A percentile compares a stretch with the other conserved stretches of the same genome.
These are phyloP conservation scores for Pampus argenteus DNA, from an alignment of 2,797 vertebrate genomes.

Conservation along the genomic window DNA sequence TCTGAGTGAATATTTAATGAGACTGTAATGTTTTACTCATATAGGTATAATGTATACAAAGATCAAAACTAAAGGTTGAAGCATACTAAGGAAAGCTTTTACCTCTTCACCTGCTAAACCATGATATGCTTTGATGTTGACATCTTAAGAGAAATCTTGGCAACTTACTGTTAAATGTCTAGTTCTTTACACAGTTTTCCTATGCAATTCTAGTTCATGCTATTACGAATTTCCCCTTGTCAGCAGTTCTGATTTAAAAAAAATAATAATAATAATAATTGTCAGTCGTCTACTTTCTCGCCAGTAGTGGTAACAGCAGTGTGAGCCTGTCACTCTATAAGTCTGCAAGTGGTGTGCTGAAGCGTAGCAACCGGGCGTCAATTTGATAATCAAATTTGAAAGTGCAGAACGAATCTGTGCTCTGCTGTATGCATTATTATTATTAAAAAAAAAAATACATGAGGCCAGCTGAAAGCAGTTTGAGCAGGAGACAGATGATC, in stretches of 20 bases:
- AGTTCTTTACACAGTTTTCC: conserved; percentile 14
- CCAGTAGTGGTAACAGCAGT: not conserved
- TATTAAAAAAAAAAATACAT: not conserved
- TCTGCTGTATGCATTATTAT: conserved; percentile 19
- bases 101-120: not conserved
- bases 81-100: conserved; percentile 2
- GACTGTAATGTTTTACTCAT: conserved; percentile 46
- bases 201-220: not conserved
- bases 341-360: not conserved
- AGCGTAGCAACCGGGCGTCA: conserved; percentile 4
- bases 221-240: conserved; percentile 11
- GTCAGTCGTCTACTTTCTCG: not conserved
- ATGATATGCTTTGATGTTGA: conserved; percentile 19
- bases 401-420: not conserved
- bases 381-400: conserved; percentile 30
- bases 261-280: too few relatives aligned
- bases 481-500: conserved; percentile 32
- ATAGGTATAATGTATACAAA: conserved; percentile 28
- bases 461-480: conserved; percentile 38
- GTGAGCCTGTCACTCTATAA: not conserved
- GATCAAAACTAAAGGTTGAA: conserved; percentile 18
- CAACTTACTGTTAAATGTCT: conserved; percentile 12
- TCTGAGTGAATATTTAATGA: conserved; percentile 48
- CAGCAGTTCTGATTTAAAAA: conserved; percentile 12
- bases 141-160: conserved; percentile 40